A percentile compares a stretch with the other conserved stretches of the same genome.
These are phyloP conservation scores for Alosa alosa DNA, from an alignment of 2,113 vertebrate species.

Conservation along the genomic window DNA sequence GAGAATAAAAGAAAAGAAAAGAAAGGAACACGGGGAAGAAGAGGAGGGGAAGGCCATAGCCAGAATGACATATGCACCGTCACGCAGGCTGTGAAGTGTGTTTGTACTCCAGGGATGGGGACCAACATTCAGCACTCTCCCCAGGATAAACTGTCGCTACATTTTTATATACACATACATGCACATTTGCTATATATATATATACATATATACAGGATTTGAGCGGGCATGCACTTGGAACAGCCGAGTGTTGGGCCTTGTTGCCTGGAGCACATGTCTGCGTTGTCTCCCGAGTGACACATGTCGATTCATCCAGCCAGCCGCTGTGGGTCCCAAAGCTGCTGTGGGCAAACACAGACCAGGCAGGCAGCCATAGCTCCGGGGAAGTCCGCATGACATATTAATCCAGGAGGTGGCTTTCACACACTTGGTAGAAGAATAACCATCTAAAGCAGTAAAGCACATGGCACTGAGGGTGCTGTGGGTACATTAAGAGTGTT, in stretches of 20 bases:
- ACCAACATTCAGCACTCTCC: constrained; percentile 23
- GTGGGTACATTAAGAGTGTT: neutral
- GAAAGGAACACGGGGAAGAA: neutral
- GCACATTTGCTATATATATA: neutral
- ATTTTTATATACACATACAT: constrained; percentile 21
- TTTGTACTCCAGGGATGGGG: constrained; percentile 47
- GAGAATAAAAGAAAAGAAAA: neutral
- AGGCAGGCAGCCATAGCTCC: neutral
- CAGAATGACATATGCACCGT: constrained; percentile 63
- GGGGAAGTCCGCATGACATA: neutral
- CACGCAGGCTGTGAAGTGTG: constrained; percentile 53
- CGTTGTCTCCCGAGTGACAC: neutral
- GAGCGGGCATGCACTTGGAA: neutral
- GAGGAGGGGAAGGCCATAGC: constrained; percentile 46
- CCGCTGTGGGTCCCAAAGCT: neutral
- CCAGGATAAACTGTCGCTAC: constrained; percentile 45
- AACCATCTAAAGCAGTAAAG: neutral
- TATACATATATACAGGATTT: neutral
- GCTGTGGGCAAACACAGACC: neutral
- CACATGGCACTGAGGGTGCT: neutral
- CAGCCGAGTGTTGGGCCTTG: neutral
- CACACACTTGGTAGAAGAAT: neutral
- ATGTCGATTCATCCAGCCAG: neutral
- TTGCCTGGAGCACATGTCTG: neutral
- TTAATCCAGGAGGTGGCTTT: neutral